These are phyloP conservation scores for Stomatorhinus walkeri DNA, from an alignment of 2,797 vertebrate genomes.

Conservation along the genomic window DNA sequence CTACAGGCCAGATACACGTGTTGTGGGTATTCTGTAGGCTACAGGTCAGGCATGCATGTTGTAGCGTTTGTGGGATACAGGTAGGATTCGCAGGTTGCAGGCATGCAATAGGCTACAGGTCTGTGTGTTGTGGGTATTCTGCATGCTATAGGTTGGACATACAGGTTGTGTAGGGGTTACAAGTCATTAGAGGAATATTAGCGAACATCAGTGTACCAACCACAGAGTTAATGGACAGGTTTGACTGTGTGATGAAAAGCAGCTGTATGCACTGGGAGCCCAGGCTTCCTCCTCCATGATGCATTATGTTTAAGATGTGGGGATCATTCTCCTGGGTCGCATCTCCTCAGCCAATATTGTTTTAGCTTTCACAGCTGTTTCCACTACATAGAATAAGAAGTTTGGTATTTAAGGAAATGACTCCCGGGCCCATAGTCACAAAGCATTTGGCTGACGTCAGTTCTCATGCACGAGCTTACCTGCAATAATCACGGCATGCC, in stretches of 20 bases:
- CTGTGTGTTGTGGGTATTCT: background rate
- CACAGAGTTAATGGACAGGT: background rate
- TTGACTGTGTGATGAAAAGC: background rate
- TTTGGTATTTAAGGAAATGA: slow-evolving; percentile 20
- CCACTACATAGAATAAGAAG: slow-evolving; percentile 18
- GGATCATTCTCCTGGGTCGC: background rate
- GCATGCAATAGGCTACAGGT: background rate
- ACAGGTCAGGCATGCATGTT: background rate
- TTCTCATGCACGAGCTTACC: no score
- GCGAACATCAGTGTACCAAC: background rate
- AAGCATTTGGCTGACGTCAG: background rate
- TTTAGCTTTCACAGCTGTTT: slow-evolving; percentile 13
- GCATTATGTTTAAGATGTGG: background rate
- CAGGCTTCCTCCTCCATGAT: background rate
- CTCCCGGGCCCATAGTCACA: background rate
- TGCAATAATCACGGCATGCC: no score
- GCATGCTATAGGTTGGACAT: background rate
- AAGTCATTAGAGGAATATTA: background rate
- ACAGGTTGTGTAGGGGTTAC: background rate
- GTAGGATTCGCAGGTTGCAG: background rate
- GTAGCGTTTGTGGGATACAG: background rate
- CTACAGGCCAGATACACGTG: background rate
- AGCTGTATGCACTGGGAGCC: background rate
- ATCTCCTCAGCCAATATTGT: background rate
- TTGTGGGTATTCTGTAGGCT: background rate